Evolutionary conservation across 2,797 vertebrate species (phyloP).

Genomic region (Sebastes melanostomus): DNA sequence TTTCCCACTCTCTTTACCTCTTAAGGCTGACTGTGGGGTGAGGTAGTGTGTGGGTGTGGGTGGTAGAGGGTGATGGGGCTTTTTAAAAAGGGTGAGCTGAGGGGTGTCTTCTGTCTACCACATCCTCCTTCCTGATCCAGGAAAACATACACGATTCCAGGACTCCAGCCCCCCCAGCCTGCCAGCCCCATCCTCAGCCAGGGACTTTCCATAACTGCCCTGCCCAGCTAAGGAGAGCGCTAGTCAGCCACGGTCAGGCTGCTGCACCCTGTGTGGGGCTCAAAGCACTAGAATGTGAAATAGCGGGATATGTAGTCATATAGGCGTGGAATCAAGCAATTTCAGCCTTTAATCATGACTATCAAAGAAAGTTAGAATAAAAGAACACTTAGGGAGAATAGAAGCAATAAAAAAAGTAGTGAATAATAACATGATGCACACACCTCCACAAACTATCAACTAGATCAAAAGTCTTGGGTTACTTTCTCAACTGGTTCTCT

Average conservation of each 20-base stretch:
- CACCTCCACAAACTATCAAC: slow-evolving; percentile 9
- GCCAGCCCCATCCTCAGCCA: slow-evolving; percentile 78
- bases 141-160: slow-evolving; percentile 78
- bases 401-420: slow-evolving; percentile 14
- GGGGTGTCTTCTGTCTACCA: slow-evolving; percentile 78
- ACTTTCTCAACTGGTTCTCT: slow-evolving; percentile 34
- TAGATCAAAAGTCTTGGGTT: slow-evolving; percentile 53
- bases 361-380: slow-evolving; percentile 52
- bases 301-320: slow-evolving; percentile 25
- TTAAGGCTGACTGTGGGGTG: slow-evolving; percentile 51
- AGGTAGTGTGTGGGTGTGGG: slow-evolving; percentile 63
- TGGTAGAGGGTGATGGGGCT: slow-evolving; percentile 63
- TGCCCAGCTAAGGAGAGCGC: slow-evolving; percentile 69
- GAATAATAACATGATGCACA: slow-evolving; percentile 40
- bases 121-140: slow-evolving; percentile 79
- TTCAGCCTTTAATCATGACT: slow-evolving; percentile 43
- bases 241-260: slow-evolving; percentile 70
- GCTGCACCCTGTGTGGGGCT: slow-evolving; percentile 54
- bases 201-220: slow-evolving; percentile 85
- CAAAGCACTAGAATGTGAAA: slow-evolving; percentile 27
- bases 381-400: background rate
- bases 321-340: background rate
- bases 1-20: slow-evolving; percentile 62
- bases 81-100: slow-evolving; percentile 62
- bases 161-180: slow-evolving; percentile 70